Percentiles rank a stretch among this genome's conserved stretches.
Evolutionary conservation across 2,888 invertebrate species (phyloP).

Genomic region (Agrenia bidenticulata): DNA sequence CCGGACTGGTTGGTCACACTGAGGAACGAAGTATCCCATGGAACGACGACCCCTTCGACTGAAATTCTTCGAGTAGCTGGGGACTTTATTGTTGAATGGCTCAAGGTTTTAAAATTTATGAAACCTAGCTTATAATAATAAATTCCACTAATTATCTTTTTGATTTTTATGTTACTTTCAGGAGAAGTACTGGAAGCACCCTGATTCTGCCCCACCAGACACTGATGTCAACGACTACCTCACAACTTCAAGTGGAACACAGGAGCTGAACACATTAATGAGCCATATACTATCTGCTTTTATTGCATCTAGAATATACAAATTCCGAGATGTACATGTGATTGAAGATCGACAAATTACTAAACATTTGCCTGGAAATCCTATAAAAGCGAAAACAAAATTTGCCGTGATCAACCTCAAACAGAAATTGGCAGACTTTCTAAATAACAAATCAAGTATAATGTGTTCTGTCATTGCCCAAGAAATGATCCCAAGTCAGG

Average conservation of each 20-base stretch:
- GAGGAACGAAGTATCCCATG: constrained; percentile 76
- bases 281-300: constrained; percentile 34
- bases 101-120: constrained; percentile 58
- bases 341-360: constrained; percentile 41
- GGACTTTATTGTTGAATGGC: constrained; percentile 67
- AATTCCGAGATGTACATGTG: constrained; percentile 26
- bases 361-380: constrained; percentile 12
- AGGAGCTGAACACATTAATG: constrained; percentile 17
- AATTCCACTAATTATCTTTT: background rate
- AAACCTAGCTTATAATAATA: background rate
- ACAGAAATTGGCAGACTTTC: constrained; percentile 21
- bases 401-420: constrained; percentile 26
- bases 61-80: constrained; percentile 66
- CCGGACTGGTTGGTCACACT: constrained; percentile 79
- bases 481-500: constrained; percentile 37
- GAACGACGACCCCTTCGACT: constrained; percentile 67
- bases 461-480: constrained; percentile 32
- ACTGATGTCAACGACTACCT: constrained; percentile 14
- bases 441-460: constrained; percentile 22
- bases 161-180: constrained; percentile 14
- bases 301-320: constrained; percentile 44
- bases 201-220: constrained; percentile 6
- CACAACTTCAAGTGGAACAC: constrained; percentile 12
- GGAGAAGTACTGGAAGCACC: constrained; percentile 43
- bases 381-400: constrained; percentile 30